These are phyloP conservation scores for Rhynchomys soricoides DNA, from an alignment of 2,113 vertebrate genomes.

Conservation along the genomic window DNA sequence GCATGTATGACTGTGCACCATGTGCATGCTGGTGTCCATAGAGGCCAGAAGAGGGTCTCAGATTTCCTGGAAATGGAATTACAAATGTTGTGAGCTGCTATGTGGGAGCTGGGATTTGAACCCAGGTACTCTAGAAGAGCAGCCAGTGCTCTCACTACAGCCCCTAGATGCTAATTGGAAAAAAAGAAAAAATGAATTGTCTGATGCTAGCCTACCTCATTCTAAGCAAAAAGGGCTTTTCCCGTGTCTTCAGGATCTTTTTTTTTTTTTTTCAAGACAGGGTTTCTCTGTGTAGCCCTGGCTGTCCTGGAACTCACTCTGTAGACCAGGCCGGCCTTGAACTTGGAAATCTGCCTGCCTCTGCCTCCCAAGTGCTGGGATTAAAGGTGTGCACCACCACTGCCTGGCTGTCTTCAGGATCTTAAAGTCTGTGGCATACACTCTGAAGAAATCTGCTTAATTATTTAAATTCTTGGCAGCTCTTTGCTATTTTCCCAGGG, in stretches of 20 bases:
- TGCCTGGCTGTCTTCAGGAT: constrained; percentile 14
- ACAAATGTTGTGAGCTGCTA: too few relatives aligned
- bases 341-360: too few relatives aligned
- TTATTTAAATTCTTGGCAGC: constrained; percentile 3
- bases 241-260: neutral
- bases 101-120: neutral
- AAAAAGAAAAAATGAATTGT: neutral
- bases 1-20: neutral
- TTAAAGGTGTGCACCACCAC: too few relatives aligned
- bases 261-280: too few relatives aligned
- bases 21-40: neutral
- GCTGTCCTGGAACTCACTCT: too few relatives aligned
- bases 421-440: neutral
- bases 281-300: too few relatives aligned
- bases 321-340: too few relatives aligned
- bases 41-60: neutral
- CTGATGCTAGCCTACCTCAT: neutral
- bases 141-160: neutral
- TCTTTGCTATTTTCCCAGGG: neutral
- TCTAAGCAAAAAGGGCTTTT: neutral
- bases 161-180: neutral
- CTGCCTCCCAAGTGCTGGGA: too few relatives aligned
- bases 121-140: neutral
- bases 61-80: too few relatives aligned
- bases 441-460: constrained; percentile 2